These are phyloP conservation scores for Cyphomyrus plagiostoma DNA, from an alignment of 2,113 vertebrate species.

Conservation along the genomic window DNA sequence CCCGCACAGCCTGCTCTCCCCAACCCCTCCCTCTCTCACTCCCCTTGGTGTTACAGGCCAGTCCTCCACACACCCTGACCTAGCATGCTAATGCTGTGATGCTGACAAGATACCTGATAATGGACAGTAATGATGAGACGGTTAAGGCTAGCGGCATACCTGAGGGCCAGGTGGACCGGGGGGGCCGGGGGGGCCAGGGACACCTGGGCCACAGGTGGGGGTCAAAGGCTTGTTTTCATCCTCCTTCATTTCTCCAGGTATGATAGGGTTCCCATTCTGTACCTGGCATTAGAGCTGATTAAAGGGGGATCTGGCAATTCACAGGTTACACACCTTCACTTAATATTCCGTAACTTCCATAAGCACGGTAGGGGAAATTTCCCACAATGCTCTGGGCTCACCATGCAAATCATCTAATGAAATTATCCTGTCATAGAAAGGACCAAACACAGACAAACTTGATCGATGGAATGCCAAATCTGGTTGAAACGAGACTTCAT, in stretches of 20 bases:
- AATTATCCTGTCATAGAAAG: not conserved
- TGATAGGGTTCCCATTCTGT: not conserved
- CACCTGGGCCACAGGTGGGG: constrained; percentile 50
- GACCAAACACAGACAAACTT: not conserved
- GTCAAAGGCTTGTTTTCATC: constrained; percentile 22
- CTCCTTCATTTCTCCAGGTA: not conserved
- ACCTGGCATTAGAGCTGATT: not conserved
- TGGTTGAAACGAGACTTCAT: not conserved
- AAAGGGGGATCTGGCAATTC: not conserved
- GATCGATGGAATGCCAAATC: not conserved
- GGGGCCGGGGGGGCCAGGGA: constrained; percentile 31
- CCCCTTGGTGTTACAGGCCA: not conserved
- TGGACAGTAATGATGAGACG: not conserved
- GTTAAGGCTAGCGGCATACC: constrained; percentile 54
- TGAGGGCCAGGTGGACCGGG: constrained; percentile 69
- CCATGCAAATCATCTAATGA: not conserved
- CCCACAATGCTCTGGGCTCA: not conserved
- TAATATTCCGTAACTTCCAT: not conserved
- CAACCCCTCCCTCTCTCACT: not conserved
- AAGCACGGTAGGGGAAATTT: not conserved
- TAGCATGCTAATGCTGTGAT: not conserved
- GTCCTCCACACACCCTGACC: not conserved
- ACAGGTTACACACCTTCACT: not conserved
- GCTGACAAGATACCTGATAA: not conserved
- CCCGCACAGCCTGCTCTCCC: not conserved